Base-by-base conservation (phyloP, 2,888 invertebrate species). In the Sinelater perroti region DNA sequence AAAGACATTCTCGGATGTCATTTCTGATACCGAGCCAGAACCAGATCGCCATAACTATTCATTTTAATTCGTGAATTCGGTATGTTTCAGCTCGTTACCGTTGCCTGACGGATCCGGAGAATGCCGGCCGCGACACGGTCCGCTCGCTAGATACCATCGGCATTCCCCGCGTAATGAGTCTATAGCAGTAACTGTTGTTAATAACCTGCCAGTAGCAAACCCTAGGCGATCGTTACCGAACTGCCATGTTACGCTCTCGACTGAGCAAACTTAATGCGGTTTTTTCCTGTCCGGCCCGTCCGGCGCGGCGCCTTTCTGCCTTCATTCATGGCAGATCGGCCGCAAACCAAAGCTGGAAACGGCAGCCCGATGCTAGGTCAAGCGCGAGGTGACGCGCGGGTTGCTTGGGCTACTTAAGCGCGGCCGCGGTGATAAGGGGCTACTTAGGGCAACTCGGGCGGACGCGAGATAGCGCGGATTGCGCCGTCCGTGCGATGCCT, bases 1-100 rank as follows among this genome's bases (percentile, higher is more conserved):
- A 66, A 67, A 66, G 66, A 64, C 66, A 66, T 67, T 67, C 66
- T 62, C 63, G 56, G 60, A 57, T 62, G 62, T 66, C 67, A 66
- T 63, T 55, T 60, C 60, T 52, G 63, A 56, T 64, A 58, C 42
- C 47, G 42, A 49, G 30, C 52, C 24, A 53, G 40, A 57, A 47
- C 45, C 38, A 52, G 52, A 57, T 46, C 45, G 11, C 52, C 52
- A 56, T 56, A 52, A 38, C 17, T 52, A 47, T 46, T 57, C 40
- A 57, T 57, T 57, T 55, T 50, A 40, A 50, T 42, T 56, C 35
- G 42, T 50, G 28, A 50, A 50, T 56, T 50, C 36, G 24, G 46
- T 24, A 24, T 44, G 26, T 44, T 44, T 44, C 30, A 8, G 18
- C 30, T 28, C 30, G 28, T 44, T 44, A 44, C 13, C 14, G 30